Conservation (phyloP, 2,888 invertebrate genomes). For the Pheosia gnoma region DNA sequence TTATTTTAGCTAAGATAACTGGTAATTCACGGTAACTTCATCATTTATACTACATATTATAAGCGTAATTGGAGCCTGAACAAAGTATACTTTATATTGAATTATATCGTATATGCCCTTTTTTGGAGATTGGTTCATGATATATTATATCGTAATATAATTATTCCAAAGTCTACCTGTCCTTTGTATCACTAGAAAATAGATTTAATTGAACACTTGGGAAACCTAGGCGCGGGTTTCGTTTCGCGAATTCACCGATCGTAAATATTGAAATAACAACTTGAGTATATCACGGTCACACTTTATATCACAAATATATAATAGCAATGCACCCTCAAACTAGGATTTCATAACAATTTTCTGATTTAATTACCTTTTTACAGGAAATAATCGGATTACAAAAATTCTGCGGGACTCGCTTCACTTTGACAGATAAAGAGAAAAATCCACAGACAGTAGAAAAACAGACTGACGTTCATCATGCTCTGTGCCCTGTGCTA, state of each 20-base stretch:
- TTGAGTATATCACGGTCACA: slow-evolving; percentile 16
- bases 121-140: no score
- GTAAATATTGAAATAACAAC: slow-evolving; percentile 29
- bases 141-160: no score
- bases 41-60: neutral
- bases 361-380: slow-evolving; percentile 61
- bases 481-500: neutral
- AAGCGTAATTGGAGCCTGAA: neutral
- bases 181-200: slow-evolving; percentile 15
- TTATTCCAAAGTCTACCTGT: slow-evolving; percentile 3
- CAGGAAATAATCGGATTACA: slow-evolving; percentile 31
- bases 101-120: no score
- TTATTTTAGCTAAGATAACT: neutral
- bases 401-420: slow-evolving; percentile 38
- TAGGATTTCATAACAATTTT: slow-evolving; percentile 46
- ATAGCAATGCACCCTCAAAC: slow-evolving; percentile 22
- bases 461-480: neutral
- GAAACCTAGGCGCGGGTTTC: slow-evolving; percentile 27
- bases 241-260: slow-evolving; percentile 21
- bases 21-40: neutral
- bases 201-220: slow-evolving; percentile 22
- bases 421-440: slow-evolving; percentile 42
- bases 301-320: slow-evolving; percentile 14
- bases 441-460: neutral
- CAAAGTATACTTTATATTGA: neutral